Conservation (phyloP, 2,113 vertebrate genomes). For the Aix galericulata region DNA sequence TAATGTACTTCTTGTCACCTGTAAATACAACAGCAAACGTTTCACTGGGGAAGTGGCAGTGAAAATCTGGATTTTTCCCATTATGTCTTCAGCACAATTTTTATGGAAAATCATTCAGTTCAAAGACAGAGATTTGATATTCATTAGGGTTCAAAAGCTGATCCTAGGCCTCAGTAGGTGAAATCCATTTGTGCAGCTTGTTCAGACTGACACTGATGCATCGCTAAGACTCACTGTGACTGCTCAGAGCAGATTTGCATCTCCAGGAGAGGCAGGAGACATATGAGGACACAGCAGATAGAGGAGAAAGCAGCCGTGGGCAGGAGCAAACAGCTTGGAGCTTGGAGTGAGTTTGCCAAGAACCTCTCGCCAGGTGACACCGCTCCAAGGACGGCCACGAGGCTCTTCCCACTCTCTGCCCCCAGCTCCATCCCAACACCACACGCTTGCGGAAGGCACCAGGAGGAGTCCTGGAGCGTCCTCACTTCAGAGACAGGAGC, state of each 20-base stretch:
- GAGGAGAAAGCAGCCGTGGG: rapidly evolving
- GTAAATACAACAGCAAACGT: slow-evolving; percentile 11
- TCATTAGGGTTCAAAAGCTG: not conserved
- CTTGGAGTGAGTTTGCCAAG: not conserved
- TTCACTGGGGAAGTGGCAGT: not conserved
- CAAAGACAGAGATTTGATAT: not conserved
- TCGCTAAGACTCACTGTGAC: not conserved
- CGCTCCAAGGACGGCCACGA: not conserved
- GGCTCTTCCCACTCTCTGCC: not conserved
- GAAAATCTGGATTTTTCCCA: not conserved
- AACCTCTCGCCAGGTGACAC: not conserved
- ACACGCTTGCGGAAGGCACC: too few relatives aligned
- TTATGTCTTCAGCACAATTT: not conserved
- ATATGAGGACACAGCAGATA: too few relatives aligned
- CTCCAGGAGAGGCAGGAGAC: not conserved
- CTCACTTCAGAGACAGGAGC: too few relatives aligned
- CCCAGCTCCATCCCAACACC: too few relatives aligned
- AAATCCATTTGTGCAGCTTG: not conserved
- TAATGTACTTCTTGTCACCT: slow-evolving; percentile 99
- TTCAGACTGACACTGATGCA: not conserved
- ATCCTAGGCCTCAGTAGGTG: not conserved
- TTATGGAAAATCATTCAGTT: not conserved
- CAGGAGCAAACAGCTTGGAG: not conserved
- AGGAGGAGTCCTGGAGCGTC: too few relatives aligned
- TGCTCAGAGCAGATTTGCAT: not conserved